phyloP scores from a whole-genome alignment of 2,888 invertebrate genomes.

The Sinopyrophorus schimmeli region DNA sequence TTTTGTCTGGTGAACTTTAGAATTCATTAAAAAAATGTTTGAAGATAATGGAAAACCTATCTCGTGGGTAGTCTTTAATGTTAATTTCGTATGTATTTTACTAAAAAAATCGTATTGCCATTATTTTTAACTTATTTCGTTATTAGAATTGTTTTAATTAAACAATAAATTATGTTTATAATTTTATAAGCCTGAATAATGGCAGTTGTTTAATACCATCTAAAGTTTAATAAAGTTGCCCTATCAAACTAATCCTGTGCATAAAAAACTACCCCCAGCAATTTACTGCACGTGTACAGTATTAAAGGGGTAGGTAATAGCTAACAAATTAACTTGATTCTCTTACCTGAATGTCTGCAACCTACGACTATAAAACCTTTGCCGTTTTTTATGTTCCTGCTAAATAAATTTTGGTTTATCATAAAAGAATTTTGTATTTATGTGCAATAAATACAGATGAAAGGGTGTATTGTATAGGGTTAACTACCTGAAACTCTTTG shows the following conservation, averaged over 20 bases:
- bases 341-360: conserved; percentile 15
- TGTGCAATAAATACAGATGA: conserved; percentile 23
- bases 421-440: conserved; percentile 27
- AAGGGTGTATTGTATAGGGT: conserved; percentile 29
- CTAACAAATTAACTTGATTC: conserved; percentile 20
- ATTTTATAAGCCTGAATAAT: too few species aligned
- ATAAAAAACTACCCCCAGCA: conserved; percentile 24
- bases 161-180: too few species aligned
- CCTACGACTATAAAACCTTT: conserved; percentile 12
- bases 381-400: conserved; percentile 12
- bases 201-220: conserved; percentile 8
- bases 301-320: conserved; percentile 29
- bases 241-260: conserved; percentile 8
- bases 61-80: too few species aligned
- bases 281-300: conserved; percentile 23
- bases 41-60: too few species aligned
- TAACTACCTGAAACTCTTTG: conserved; percentile 34
- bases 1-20: too few species aligned
- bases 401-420: conserved; percentile 14
- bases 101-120: too few species aligned
- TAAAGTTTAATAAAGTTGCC: conserved; percentile 13
- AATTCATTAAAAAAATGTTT: too few species aligned
- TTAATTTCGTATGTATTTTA: too few species aligned
- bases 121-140: too few species aligned
- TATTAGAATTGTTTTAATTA: too few species aligned